phyloP scores from a whole-genome alignment of 2,113 vertebrate species.

The Salvator merianae region DNA sequence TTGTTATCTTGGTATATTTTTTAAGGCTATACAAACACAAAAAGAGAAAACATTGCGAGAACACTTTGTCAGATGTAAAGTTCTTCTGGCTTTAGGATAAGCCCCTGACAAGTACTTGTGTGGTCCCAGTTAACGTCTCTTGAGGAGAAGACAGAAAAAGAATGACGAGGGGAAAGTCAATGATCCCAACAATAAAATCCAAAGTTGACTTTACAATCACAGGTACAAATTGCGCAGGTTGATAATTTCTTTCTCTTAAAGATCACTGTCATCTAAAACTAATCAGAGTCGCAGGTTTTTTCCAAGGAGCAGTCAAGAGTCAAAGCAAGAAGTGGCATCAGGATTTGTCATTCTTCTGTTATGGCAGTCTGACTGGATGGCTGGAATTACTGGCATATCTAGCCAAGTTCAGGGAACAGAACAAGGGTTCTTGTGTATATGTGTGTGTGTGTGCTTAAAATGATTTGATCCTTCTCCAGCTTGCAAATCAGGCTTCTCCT shows the following conservation, averaged over 20 bases:
- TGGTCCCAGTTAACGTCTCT: conserved; percentile 68
- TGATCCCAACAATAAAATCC: conserved; percentile 88
- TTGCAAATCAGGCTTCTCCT: conserved; percentile 40
- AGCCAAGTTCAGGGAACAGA: conserved; percentile 68
- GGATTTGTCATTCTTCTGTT: conserved; percentile 79
- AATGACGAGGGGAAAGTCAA: conserved; percentile 72
- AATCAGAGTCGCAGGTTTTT: conserved; percentile 83
- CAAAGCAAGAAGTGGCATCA: conserved; percentile 79
- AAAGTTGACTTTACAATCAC: conserved; percentile 83
- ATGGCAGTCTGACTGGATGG: conserved; percentile 75
- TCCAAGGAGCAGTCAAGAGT: conserved; percentile 86
- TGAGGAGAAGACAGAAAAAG: conserved; percentile 56
- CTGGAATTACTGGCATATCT: conserved; percentile 72
- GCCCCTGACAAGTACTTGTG: conserved; percentile 69
- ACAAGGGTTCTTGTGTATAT: neutral
- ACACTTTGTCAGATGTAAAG: conserved; percentile 72
- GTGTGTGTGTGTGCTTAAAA: conserved; percentile 61
- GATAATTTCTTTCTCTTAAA: conserved; percentile 86
- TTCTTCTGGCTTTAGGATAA: conserved; percentile 67
- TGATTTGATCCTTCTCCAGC: conserved; percentile 67
- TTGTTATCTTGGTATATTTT: conserved; percentile 55
- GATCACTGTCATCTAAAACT: conserved; percentile 84
- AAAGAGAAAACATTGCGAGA: conserved; percentile 80
- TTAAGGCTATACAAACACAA: conserved; percentile 96
- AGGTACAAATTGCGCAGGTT: conserved; percentile 83